Evolutionary conservation across 2,888 invertebrate species (phyloP).

Genomic region (Drosophila kambysellisi): DNA sequence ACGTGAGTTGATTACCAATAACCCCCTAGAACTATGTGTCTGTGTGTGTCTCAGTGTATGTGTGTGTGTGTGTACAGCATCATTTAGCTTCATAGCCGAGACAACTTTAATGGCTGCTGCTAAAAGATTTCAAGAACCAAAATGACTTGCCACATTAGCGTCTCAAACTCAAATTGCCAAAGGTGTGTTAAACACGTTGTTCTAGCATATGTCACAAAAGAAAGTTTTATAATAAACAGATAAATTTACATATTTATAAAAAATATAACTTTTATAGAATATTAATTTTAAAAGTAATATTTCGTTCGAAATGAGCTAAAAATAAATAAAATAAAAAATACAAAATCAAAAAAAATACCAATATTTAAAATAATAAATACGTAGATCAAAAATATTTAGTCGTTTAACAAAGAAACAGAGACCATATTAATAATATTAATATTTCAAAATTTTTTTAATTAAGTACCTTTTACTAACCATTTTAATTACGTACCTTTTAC

Average conservation of each 20-base stretch:
- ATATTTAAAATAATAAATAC: background rate
- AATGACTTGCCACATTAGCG: slow-evolving; percentile 59
- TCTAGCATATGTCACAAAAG: slow-evolving; percentile 54
- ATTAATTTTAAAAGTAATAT: background rate
- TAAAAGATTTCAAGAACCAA: slow-evolving; percentile 53
- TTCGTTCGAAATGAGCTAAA: background rate
- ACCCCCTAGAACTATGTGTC: slow-evolving; percentile 34
- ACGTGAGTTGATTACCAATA: slow-evolving; percentile 81
- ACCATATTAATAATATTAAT: too few species aligned
- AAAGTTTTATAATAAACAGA: background rate
- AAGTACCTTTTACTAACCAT: background rate
- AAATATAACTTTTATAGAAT: too few species aligned
- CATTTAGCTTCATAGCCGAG: slow-evolving; percentile 55
- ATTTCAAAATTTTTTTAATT: background rate
- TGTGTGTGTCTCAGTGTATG: slow-evolving; percentile 10
- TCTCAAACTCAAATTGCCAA: slow-evolving; percentile 33
- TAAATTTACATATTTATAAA: background rate
- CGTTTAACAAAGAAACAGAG: background rate
- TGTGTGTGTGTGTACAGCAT: slow-evolving; percentile 20
- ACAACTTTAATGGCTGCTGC: slow-evolving; percentile 66
- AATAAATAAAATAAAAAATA: background rate
- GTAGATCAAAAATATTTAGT: background rate
- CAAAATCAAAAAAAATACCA: background rate
- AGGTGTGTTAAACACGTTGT: slow-evolving; percentile 57
- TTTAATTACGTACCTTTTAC: background rate